Base-by-base conservation (phyloP, 2,113 vertebrate genomes). In the Rostratula benghalensis region DNA sequence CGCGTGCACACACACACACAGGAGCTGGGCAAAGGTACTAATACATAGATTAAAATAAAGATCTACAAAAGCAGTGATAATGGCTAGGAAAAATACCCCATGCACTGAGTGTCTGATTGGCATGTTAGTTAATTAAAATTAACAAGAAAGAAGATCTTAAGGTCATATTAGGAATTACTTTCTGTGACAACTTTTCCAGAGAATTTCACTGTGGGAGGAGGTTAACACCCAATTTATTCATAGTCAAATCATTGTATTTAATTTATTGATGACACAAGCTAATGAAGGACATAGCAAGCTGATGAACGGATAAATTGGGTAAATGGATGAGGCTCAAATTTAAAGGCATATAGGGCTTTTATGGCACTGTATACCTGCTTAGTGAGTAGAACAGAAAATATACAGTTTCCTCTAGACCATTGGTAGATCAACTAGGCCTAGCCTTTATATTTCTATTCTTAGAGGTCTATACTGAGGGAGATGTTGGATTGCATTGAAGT, bases 111-210 rank as follows among this genome's bases (percentile, higher is more conserved):
- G 97, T 96, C 93, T 96, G 96, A 97, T 94, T 97, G 96, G 57
- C 92, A 95, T 81, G 79, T 95, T 92, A 96, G 85, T 97, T 98
- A 97, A 97, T 97, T 95, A 97, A 97, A 97, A 97, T 92, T 97
- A 97, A 97, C 90, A 97, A 87, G 92, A 95, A 96, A 57, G 96
- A 95, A 94, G 86, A 91, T 35, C 30, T 97, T 97, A 96, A 97
- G 90, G 97, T 97, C 83, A 95, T 87, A 90, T 76, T 93, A 92
- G 63, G 86, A 56, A 96, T 97, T 97, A 88, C 61, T 90, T 96
- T 96, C 64, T 77, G 80, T 80, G 90, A 94, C 96, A 97, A 97
- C 69, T 96, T 89, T 96, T 97, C 85, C 73, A 95, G 95, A 95
- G 75, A 88, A 96, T 97, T 97, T 98, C 94, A 83, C 89, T 97